phyloP scores from a whole-genome alignment of 2,888 invertebrate genomes.

The Ophion ellenae region DNA sequence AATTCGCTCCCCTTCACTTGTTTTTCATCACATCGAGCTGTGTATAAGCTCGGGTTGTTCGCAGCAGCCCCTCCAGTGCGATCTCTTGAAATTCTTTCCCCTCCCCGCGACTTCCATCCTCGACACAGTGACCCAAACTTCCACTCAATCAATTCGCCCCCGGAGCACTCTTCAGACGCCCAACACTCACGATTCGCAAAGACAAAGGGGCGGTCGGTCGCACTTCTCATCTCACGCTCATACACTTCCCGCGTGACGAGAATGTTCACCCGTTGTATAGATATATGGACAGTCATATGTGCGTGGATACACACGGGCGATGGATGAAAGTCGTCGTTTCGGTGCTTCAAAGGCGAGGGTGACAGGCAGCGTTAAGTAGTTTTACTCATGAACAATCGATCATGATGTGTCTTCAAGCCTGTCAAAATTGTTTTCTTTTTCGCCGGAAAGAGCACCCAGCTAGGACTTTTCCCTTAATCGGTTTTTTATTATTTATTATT shows the following conservation, averaged over 20 bases:
- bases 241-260: conserved; percentile 14
- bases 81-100: conserved; percentile 23
- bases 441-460: not conserved
- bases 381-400: conserved; percentile 38
- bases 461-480: not conserved
- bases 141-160: conserved; percentile 42
- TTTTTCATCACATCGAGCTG: conserved; percentile 2
- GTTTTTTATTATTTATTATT: not conserved
- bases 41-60: not conserved
- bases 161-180: conserved; percentile 5
- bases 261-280: conserved; percentile 4
- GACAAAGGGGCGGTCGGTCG: conserved; percentile 31
- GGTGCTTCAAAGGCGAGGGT: conserved; percentile 10
- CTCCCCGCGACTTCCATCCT: conserved; percentile 12
- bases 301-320: not conserved
- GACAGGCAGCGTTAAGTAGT: conserved; percentile 23
- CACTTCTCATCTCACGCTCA: conserved; percentile 30
- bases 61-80: not conserved
- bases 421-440: not conserved
- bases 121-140: conserved; percentile 60
- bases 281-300: conserved; percentile 13
- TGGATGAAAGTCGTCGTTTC: conserved; percentile 18
- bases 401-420: conserved; percentile 6
- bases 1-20: conserved; percentile 16
- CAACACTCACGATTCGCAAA: conserved; percentile 11